Percentiles rank a stretch among this genome's conserved stretches.
phyloP scores from a whole-genome alignment of 2,888 invertebrate species.

The Ochlodes sylvanus region DNA sequence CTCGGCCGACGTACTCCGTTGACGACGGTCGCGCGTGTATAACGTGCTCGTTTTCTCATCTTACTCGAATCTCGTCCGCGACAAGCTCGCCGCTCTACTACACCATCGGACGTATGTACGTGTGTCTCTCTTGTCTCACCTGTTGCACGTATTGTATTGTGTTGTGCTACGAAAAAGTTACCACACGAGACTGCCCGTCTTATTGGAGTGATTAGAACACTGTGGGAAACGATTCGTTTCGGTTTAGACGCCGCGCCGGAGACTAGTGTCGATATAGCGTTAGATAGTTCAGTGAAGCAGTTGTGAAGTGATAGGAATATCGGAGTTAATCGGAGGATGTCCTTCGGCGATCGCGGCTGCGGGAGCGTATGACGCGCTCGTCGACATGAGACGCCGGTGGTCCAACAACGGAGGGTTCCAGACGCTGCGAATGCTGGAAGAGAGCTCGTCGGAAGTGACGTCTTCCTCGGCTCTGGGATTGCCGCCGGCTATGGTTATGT shows the following conservation, averaged over 20 bases:
- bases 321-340: slow-evolving; percentile 67
- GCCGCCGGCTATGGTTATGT: slow-evolving; percentile 90
- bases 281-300: slow-evolving; percentile 79
- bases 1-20: slow-evolving; percentile 75
- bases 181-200: slow-evolving; percentile 50
- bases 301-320: slow-evolving; percentile 76
- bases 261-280: slow-evolving; percentile 73
- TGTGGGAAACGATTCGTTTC: slow-evolving; percentile 70
- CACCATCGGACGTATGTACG: slow-evolving; percentile 61
- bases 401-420: slow-evolving; percentile 89
- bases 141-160: slow-evolving; percentile 73
- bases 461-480: slow-evolving; percentile 90
- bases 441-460: slow-evolving; percentile 91
- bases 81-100: slow-evolving; percentile 60
- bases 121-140: slow-evolving; percentile 66
- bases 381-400: slow-evolving; percentile 91
- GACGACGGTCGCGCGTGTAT: slow-evolving; percentile 80
- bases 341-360: slow-evolving; percentile 68
- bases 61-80: slow-evolving; percentile 58
- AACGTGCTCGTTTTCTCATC: slow-evolving; percentile 69
- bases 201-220: slow-evolving; percentile 60
- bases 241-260: slow-evolving; percentile 63
- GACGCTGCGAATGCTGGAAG: slow-evolving; percentile 87
- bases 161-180: slow-evolving; percentile 64
- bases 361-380: slow-evolving; percentile 77